Evolutionary conservation across 1,140 invertebrate genomes (phyloP).

Genomic region (Lordiphosa stackelbergi): DNA sequence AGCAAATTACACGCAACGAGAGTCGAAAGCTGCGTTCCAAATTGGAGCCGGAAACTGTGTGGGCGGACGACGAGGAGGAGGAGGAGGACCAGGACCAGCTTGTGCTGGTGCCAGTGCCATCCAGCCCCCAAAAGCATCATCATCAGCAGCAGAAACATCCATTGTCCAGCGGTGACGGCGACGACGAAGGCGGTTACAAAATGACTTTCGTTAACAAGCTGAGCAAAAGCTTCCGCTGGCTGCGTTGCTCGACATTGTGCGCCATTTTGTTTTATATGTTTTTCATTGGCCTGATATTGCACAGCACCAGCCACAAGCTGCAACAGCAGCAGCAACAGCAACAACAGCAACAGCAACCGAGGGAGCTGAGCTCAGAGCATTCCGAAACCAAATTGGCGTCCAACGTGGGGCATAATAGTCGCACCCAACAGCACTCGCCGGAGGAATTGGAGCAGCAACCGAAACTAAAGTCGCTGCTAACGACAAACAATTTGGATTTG

Average conservation of each 20-base stretch:
- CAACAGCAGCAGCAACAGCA: conserved; percentile 40
- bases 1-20: conserved; percentile 67
- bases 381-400: conserved; percentile 34
- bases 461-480: conserved; percentile 25
- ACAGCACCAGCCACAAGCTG: conserved; percentile 71
- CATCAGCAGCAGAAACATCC: conserved; percentile 24
- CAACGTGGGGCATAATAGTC: conserved; percentile 40
- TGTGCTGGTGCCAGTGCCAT: conserved; percentile 33
- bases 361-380: conserved; percentile 11
- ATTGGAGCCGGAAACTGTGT: conserved; percentile 43
- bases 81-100: conserved; percentile 24
- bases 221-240: conserved; percentile 75
- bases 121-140: conserved; percentile 13
- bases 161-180: conserved; percentile 31
- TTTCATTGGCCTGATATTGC: conserved; percentile 76
- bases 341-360: conserved; percentile 20
- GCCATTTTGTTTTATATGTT: conserved; percentile 77
- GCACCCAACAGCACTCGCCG: conserved; percentile 25
- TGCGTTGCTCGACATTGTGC: conserved; percentile 74
- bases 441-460: conserved; percentile 50
- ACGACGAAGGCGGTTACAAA: conserved; percentile 44
- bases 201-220: conserved; percentile 76
- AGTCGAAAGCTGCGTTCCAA: conserved; percentile 37
- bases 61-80: conserved; percentile 28
- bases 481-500: conserved; percentile 51